phyloP scores from a whole-genome alignment of 2,797 vertebrate species.

The Falco peregrinus region DNA sequence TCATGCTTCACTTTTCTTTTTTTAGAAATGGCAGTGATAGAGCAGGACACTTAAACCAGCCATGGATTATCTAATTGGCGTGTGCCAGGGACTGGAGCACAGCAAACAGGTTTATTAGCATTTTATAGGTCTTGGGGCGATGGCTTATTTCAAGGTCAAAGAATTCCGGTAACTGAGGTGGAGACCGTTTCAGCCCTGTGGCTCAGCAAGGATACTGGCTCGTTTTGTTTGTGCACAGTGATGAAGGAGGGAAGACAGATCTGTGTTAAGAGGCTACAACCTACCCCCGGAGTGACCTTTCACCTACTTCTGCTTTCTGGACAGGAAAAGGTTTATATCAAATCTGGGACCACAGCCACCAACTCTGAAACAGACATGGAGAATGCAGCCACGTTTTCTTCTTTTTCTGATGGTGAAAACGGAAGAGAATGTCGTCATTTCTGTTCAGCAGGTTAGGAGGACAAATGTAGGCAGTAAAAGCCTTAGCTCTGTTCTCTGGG shows the following conservation, averaged over 20 bases:
- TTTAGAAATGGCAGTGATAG: not conserved
- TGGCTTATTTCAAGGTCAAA: not conserved
- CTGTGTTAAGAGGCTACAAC: not conserved
- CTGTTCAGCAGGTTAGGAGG: not conserved
- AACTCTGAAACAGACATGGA: fast-evolving
- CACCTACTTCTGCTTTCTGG: not conserved
- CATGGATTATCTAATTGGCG: not conserved
- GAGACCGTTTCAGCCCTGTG: fast-evolving
- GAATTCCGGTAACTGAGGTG: not conserved
- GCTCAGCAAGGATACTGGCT: not conserved
- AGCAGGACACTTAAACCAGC: not conserved
- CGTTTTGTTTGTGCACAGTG: not conserved
- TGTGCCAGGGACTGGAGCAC: not conserved
- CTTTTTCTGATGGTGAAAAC: fast-evolving
- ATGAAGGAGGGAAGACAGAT: not conserved
- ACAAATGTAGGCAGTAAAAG: not conserved
- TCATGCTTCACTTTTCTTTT: not conserved
- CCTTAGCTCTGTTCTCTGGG: not conserved
- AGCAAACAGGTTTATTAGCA: not conserved
- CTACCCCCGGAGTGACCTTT: not conserved
- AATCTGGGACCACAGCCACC: not conserved
- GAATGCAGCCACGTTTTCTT: not conserved
- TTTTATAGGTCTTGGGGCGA: not conserved
- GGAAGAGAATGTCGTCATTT: too few relatives aligned
- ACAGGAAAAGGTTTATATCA: not conserved